These are phyloP conservation scores for Ecliptopera silaceata DNA, from an alignment of 2,888 invertebrate species.

Conservation along the genomic window DNA sequence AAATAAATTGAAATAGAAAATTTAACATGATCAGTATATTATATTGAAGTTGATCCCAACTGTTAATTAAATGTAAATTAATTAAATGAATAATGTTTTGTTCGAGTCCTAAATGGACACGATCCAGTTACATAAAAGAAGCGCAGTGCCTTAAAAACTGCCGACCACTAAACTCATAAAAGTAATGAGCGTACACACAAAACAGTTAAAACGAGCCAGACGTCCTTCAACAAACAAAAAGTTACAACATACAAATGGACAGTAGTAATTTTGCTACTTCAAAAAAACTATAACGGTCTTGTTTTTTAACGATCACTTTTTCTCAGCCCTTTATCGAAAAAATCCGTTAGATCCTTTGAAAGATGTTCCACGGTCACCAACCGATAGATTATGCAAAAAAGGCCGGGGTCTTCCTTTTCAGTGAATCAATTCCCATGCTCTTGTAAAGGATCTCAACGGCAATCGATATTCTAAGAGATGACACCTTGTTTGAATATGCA, in stretches of 20 bases:
- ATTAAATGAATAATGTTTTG: neutral
- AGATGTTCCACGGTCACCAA: slow-evolving; percentile 54
- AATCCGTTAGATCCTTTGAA: slow-evolving; percentile 73
- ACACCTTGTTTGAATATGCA: slow-evolving; percentile 83
- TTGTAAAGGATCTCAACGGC: slow-evolving; percentile 71
- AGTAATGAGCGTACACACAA: slow-evolving; percentile 47
- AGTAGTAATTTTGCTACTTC: slow-evolving; percentile 51
- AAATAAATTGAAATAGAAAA: neutral
- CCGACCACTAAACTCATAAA: slow-evolving; percentile 17
- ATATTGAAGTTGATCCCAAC: too few relatives aligned
- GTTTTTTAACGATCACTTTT: slow-evolving; percentile 68
- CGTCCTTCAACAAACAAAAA: slow-evolving; percentile 35
- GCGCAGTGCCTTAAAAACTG: slow-evolving; percentile 14
- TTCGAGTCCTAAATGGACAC: neutral
- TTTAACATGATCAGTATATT: too few relatives aligned
- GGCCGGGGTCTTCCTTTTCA: slow-evolving; percentile 74
- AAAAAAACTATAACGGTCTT: slow-evolving; percentile 70
- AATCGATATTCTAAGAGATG: slow-evolving; percentile 83
- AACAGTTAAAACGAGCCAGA: slow-evolving; percentile 50
- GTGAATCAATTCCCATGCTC: slow-evolving; percentile 78
- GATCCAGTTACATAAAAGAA: slow-evolving; percentile 12
- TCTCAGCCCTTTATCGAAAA: slow-evolving; percentile 66
- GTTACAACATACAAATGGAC: slow-evolving; percentile 55
- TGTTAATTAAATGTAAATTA: too few relatives aligned
- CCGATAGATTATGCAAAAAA: slow-evolving; percentile 82